A percentile compares a stretch with the other conserved stretches of the same genome.
Evolutionary conservation across 2,797 vertebrate genomes (phyloP).

Genomic region (Macroramphosus scolopax): DNA sequence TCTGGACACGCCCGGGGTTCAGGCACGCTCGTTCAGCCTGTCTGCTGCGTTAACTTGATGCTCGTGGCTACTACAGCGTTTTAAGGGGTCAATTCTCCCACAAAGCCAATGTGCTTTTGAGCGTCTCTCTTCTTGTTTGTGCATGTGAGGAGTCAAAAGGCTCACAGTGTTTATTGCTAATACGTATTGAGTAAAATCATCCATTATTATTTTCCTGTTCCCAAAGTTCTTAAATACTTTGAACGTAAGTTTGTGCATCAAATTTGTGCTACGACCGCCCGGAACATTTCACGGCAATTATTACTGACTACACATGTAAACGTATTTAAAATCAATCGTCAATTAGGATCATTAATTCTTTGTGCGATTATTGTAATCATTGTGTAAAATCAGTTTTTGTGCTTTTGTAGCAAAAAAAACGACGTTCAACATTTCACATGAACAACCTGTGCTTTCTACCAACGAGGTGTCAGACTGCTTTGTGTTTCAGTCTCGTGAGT

Average conservation of each 20-base stretch:
- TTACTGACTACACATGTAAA: no score
- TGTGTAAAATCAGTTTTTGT: slow-evolving; percentile 31
- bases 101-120: slow-evolving; percentile 4
- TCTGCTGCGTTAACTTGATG: slow-evolving; percentile 1
- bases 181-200: slow-evolving; percentile 1
- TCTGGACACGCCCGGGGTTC: no score
- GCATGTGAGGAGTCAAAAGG: slow-evolving; percentile 21
- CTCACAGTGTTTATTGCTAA: slow-evolving; percentile 3
- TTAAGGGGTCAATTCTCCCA: background rate
- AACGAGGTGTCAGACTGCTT: background rate
- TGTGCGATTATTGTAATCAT: no score
- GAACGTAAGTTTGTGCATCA: slow-evolving; percentile 37
- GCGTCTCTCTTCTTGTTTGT: slow-evolving; percentile 12
- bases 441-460: slow-evolving; percentile 13
- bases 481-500: no score
- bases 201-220: background rate
- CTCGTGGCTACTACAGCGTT: slow-evolving; percentile 3
- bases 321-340: no score
- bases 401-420: slow-evolving; percentile 25
- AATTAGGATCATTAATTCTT: no score
- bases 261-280: slow-evolving; percentile 37
- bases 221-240: no score
- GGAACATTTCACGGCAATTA: no score
- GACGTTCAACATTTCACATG: background rate
- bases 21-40: background rate